Evolutionary conservation across 2,113 vertebrate genomes (phyloP).

Genomic region (Hylia prasina): DNA sequence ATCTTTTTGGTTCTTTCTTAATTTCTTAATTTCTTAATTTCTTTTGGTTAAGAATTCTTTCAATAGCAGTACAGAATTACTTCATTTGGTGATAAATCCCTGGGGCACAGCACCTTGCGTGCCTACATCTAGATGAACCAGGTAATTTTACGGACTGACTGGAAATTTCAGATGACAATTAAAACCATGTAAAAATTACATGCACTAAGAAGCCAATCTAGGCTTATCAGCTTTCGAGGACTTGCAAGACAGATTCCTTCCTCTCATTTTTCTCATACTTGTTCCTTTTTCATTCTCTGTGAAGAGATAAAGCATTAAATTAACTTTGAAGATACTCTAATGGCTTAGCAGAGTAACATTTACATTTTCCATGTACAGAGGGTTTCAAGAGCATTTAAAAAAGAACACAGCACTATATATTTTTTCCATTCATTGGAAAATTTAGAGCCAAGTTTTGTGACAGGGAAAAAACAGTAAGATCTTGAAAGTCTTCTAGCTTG

Average conservation of each 20-base stretch:
- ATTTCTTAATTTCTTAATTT: too few relatives aligned
- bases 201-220: neutral
- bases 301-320: neutral
- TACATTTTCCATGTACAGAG: neutral
- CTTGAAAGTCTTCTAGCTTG: neutral
- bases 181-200: neutral
- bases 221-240: neutral
- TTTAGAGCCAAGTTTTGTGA: neutral
- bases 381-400: neutral
- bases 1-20: neutral
- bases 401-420: neutral
- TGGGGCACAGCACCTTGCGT: neutral
- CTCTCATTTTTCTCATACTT: neutral
- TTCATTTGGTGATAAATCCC: neutral
- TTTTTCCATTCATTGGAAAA: neutral
- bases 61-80: neutral
- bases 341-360: neutral
- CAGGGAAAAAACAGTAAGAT: neutral
- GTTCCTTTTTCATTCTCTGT: neutral
- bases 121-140: neutral
- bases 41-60: neutral
- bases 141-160: neutral
- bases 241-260: neutral
- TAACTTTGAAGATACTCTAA: neutral
- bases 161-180: neutral